Base-by-base conservation (phyloP, 2,797 vertebrate genomes). In the Myotis vivesi region DNA sequence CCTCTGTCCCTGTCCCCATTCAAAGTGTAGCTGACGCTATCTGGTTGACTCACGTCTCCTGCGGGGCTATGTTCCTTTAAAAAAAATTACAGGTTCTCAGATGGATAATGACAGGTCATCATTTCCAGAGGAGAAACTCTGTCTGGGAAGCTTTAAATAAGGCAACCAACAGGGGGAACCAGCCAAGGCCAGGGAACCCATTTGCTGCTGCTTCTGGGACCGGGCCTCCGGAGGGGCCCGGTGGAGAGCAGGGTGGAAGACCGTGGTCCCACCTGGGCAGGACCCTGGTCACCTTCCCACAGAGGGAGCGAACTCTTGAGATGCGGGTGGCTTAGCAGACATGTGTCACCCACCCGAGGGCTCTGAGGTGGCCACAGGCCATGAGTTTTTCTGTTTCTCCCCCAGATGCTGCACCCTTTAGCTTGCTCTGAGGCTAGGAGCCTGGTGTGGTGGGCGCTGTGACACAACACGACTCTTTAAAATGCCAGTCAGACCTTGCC, bases 11-110 rank as follows among this genome's bases (percentile, higher is more conserved):
- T 2, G 13, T 22, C 28, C 53, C 33, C 2, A 19, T 69, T 19
- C 53, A 2, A 38, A 81, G 44, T 30, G 38, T 13, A 3, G 55
- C 59, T 10, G 68, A 44, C 2, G 1, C 22, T 51, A 8, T 64
- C 80, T 36, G 0, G n/a, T 73, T 62, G 64, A 82, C 84, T 87
- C 69, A 30, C 33, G 36, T 49, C 85, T 73, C 51, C 80, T 76
- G 49, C 2, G 53, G 83, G 94, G n/a, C 53, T 88, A 13, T 71
- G 23, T 71, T 55, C 44, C 71, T 66, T 80, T 49, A 41, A 59
- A 64, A 87, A 72, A 89, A 85, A 97, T 98, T 95, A 97, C 66
- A 94, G 97, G 96, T 96, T 97, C 95, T 95, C 96, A 25, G 93
- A 73, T 89, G 96, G 83, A 33, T 97, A 97, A 98, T 97, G 97